Percentiles rank a stretch among this genome's conserved stretches.
phyloP scores from a whole-genome alignment of 2,797 vertebrate genomes.

The Saxicola maurus region DNA sequence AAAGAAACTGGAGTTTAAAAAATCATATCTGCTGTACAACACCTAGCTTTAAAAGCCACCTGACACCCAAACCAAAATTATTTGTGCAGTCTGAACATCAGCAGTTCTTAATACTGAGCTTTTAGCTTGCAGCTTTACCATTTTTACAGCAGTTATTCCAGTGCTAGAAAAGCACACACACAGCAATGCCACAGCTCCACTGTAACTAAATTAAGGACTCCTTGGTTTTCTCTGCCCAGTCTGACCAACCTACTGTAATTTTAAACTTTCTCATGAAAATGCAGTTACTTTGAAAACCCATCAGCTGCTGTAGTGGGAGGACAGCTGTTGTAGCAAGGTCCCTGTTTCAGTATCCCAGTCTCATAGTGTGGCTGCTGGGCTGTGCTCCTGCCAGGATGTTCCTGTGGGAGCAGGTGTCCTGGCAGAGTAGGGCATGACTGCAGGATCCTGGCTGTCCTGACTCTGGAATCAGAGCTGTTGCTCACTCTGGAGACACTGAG shows the following conservation, averaged over 20 bases:
- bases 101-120: neutral
- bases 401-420: neutral
- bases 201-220: neutral
- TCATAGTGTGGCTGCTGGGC: neutral
- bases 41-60: neutral
- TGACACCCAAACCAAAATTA: neutral
- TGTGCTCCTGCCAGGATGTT: neutral
- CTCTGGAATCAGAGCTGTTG: neutral
- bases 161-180: neutral
- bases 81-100: neutral
- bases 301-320: neutral
- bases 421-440: fast-evolving
- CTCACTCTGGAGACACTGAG: neutral
- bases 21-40: neutral
- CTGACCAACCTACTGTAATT: neutral
- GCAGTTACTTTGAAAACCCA: neutral
- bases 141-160: neutral
- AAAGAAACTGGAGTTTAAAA: neutral
- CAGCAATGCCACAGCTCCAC: neutral
- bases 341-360: neutral
- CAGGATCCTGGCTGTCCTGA: neutral
- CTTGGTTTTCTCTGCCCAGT: neutral
- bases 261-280: neutral
- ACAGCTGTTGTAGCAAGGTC: neutral
- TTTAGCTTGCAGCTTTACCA: neutral